phyloP scores from a whole-genome alignment of 2,113 vertebrate species.

The Caretta caretta region DNA sequence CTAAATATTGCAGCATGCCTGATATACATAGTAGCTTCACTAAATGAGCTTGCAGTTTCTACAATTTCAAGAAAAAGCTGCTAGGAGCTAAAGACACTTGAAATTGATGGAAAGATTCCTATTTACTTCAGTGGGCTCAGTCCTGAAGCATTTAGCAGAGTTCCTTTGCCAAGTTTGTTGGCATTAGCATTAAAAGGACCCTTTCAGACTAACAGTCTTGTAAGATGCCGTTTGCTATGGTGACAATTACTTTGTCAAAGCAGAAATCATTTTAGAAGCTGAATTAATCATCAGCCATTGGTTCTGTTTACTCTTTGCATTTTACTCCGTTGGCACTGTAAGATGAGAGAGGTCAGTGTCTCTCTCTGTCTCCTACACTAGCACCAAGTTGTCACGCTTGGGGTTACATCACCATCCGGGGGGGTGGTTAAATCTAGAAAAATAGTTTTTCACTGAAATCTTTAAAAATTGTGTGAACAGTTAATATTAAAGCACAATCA shows the following conservation, averaged over 20 bases:
- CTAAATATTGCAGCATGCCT: background rate
- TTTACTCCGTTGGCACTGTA: background rate
- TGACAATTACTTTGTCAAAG: background rate
- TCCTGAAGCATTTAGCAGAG: background rate
- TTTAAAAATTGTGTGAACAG: background rate
- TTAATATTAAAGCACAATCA: background rate
- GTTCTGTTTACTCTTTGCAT: background rate
- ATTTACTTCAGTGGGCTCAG: background rate
- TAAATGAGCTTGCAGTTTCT: background rate
- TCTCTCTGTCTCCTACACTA: background rate
- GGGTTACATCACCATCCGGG: background rate
- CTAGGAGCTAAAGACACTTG: background rate
- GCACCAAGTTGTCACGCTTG: background rate
- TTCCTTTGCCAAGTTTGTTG: background rate
- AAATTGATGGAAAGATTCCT: background rate
- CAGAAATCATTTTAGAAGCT: background rate
- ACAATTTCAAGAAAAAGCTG: background rate
- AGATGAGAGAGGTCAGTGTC: background rate
- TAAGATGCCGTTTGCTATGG: background rate
- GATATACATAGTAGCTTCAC: background rate
- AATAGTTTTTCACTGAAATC: background rate
- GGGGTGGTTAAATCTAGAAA: background rate
- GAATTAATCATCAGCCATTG: background rate
- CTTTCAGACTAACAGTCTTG: background rate
- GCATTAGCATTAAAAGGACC: background rate